A percentile compares a stretch with the other conserved stretches of the same genome.
Evolutionary conservation across 2,113 vertebrate genomes (phyloP).

Genomic region (Uropsilus gracilis): DNA sequence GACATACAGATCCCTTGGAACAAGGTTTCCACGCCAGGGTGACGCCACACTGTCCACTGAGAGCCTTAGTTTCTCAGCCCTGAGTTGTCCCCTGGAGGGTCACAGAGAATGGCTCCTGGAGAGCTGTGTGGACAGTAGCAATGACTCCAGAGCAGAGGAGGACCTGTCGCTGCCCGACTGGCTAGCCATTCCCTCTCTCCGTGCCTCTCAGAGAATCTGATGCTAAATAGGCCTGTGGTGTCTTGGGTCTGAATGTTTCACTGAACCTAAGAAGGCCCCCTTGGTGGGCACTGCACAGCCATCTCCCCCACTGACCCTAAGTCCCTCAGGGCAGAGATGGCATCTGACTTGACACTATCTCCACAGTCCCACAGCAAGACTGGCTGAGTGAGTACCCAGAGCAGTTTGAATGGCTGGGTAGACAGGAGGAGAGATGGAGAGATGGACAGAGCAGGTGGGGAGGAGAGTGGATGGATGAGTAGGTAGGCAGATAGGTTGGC

Average conservation of each 20-base stretch:
- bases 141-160: background rate
- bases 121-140: background rate
- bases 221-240: background rate
- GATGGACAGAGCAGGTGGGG: background rate
- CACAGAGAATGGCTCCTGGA: background rate
- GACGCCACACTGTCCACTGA: background rate
- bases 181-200: background rate
- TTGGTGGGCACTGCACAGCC: background rate
- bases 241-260: background rate
- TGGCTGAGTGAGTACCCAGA: background rate
- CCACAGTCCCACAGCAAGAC: background rate
- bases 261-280: background rate
- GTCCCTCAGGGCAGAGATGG: background rate
- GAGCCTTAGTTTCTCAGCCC: background rate
- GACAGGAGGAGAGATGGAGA: too few relatives aligned
- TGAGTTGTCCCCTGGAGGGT: background rate
- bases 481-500: background rate
- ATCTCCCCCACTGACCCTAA: background rate
- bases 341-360: background rate
- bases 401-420: too few relatives aligned
- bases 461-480: background rate
- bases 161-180: too few relatives aligned
- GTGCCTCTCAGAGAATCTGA: background rate
- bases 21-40: background rate
- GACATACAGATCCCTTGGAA: background rate